Evolutionary conservation across 2,888 invertebrate genomes (phyloP).

Genomic region (Gibbula magus): DNA sequence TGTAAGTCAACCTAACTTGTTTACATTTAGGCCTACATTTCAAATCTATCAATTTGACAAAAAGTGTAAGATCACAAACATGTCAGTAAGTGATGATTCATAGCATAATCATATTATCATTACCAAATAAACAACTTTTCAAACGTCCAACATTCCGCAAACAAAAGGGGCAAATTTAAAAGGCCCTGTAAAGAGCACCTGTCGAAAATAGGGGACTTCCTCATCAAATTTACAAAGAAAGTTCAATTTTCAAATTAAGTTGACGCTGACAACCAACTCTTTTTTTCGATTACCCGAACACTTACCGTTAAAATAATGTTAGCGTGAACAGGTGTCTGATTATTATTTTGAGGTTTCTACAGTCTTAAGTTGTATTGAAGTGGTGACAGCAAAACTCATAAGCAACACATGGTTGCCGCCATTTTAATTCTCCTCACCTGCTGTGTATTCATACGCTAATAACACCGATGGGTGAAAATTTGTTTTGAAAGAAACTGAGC

Average conservation of each 20-base stretch:
- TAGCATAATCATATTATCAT: too few relatives aligned
- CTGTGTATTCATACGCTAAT: constrained; percentile 16
- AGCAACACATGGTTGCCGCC: constrained; percentile 36
- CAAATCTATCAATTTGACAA: too few relatives aligned
- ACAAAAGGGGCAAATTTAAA: neutral
- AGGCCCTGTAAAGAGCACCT: neutral
- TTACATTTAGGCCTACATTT: too few relatives aligned
- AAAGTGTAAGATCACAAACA: too few relatives aligned
- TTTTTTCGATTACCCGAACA: neutral
- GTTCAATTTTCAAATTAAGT: too few relatives aligned
- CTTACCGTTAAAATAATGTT: neutral
- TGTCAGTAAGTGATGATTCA: too few relatives aligned
- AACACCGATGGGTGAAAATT: neutral
- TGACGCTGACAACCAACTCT: too few relatives aligned
- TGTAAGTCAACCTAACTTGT: too few relatives aligned
- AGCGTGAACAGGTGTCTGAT: neutral
- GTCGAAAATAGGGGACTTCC: neutral
- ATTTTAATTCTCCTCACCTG: constrained; percentile 20
- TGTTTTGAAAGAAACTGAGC: neutral
- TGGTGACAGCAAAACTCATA: neutral
- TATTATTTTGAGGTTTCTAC: neutral
- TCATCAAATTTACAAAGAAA: too few relatives aligned
- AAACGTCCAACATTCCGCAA: too few relatives aligned
- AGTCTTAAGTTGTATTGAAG: neutral
- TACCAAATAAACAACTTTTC: too few relatives aligned